phyloP scores from a whole-genome alignment of 2,888 invertebrate genomes.

The Drosophila picticornis region DNA sequence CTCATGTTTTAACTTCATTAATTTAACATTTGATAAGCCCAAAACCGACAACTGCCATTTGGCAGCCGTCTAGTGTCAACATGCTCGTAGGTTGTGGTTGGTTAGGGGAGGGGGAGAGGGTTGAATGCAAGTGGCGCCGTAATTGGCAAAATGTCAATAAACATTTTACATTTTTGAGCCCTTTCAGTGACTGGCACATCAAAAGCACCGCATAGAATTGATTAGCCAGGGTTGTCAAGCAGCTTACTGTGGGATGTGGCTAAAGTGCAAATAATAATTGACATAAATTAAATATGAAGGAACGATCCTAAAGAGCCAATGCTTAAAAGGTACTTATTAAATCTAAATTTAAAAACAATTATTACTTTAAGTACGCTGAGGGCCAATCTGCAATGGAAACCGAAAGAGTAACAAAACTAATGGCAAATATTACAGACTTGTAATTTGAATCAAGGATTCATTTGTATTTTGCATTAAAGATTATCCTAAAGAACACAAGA shows the following conservation, averaged over 20 bases:
- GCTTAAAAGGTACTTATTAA: background rate
- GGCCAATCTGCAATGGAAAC: background rate
- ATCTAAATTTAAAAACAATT: background rate
- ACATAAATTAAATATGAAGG: background rate
- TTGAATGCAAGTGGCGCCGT: conserved; percentile 38
- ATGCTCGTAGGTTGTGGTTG: background rate
- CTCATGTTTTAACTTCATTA: conserved; percentile 72
- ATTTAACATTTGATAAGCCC: conserved; percentile 76
- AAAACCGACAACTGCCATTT: conserved; percentile 36
- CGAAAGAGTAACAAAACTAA: background rate
- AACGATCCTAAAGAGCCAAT: background rate
- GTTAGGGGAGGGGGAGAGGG: background rate
- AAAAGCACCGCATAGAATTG: conserved; percentile 60
- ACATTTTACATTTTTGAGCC: conserved; percentile 49
- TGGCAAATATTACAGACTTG: background rate
- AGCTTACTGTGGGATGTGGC: background rate
- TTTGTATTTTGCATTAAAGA: conserved; percentile 9
- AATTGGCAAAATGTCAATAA: conserved; percentile 68
- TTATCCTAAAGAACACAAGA: conserved; percentile 6
- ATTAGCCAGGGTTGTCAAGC: conserved; percentile 63
- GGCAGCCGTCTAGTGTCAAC: conserved; percentile 41
- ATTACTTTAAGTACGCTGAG: background rate
- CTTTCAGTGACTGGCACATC: conserved; percentile 31
- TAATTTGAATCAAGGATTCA: background rate
- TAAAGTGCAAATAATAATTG: background rate